Conservation (phyloP, 2,797 vertebrate genomes). For the Caiman crocodilus region DNA sequence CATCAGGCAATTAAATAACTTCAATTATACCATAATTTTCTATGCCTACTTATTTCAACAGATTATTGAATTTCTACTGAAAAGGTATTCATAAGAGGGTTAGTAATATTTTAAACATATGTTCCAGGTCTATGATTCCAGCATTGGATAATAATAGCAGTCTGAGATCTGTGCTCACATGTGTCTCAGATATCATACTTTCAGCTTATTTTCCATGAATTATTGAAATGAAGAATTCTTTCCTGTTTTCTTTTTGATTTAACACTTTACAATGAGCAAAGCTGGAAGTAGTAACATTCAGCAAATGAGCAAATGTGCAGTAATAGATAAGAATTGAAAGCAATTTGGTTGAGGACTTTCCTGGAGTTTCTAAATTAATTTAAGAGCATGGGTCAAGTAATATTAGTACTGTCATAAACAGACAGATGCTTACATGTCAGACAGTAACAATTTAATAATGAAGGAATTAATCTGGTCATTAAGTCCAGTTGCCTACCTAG, state of each 20-base stretch:
- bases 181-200: conserved; percentile 45
- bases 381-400: neutral
- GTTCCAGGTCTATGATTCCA: conserved; percentile 36
- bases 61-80: conserved; percentile 60
- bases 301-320: conserved; percentile 48
- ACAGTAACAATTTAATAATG: neutral
- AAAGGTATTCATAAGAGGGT: neutral
- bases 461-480: neutral
- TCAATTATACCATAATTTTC: conserved; percentile 56
- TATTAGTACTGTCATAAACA: conserved; percentile 20
- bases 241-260: conserved; percentile 36
- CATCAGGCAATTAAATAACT: conserved; percentile 59
- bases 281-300: conserved; percentile 35
- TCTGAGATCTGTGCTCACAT: conserved; percentile 34
- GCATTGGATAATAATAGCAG: conserved; percentile 38
- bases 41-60: conserved; percentile 51
- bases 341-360: neutral
- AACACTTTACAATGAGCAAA: conserved; percentile 9
- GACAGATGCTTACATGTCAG: conserved; percentile 27
- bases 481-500: neutral
- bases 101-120: conserved; percentile 59
- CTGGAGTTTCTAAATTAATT: conserved; percentile 50
- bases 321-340: conserved; percentile 44
- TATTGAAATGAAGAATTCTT: conserved; percentile 66
- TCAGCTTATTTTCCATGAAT: conserved; percentile 48